These are phyloP conservation scores for Agonopterix heracliana DNA, from an alignment of 2,888 invertebrate genomes.

Conservation along the genomic window DNA sequence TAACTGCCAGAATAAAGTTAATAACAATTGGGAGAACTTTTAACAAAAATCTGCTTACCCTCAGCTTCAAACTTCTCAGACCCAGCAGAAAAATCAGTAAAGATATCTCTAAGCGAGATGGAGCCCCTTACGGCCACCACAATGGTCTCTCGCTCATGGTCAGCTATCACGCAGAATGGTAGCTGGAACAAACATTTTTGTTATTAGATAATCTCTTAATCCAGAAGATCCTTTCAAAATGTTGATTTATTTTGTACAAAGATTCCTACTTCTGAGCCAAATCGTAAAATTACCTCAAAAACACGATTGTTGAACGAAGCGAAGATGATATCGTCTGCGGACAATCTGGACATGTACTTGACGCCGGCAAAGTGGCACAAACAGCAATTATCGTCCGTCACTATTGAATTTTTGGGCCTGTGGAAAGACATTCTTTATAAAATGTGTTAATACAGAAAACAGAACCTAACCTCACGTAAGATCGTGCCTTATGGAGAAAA, in stretches of 20 bases:
- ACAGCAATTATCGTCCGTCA: conserved; percentile 94
- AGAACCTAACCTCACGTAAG: too few relatives aligned
- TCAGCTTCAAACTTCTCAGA: conserved; percentile 84
- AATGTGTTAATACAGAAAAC: too few relatives aligned
- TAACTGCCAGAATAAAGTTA: too few relatives aligned
- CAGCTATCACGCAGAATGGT: conserved; percentile 91
- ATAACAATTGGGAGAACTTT: too few relatives aligned
- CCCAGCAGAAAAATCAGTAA: conserved; percentile 88
- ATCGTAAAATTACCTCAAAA: conserved; percentile 78
- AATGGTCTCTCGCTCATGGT: conserved; percentile 86
- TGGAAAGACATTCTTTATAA: background rate
- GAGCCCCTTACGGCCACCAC: conserved; percentile 92
- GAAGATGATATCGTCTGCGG: conserved; percentile 88
- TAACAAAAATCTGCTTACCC: conserved; percentile 31
- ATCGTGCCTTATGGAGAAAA: too few relatives aligned
- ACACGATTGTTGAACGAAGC: conserved; percentile 91
- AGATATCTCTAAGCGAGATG: conserved; percentile 88
- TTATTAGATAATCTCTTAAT: background rate
- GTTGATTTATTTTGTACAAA: too few relatives aligned
- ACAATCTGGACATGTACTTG: conserved; percentile 83
- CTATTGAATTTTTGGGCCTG: conserved; percentile 76
- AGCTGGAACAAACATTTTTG: conserved; percentile 68
- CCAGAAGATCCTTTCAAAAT: too few relatives aligned
- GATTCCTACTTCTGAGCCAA: too few relatives aligned
- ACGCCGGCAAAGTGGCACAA: conserved; percentile 91